Evolutionary conservation across 2,888 invertebrate genomes (phyloP), one percentile per base, ranked within the genome.

Genomic region (Drosophila nr. perissopoda): DNA sequence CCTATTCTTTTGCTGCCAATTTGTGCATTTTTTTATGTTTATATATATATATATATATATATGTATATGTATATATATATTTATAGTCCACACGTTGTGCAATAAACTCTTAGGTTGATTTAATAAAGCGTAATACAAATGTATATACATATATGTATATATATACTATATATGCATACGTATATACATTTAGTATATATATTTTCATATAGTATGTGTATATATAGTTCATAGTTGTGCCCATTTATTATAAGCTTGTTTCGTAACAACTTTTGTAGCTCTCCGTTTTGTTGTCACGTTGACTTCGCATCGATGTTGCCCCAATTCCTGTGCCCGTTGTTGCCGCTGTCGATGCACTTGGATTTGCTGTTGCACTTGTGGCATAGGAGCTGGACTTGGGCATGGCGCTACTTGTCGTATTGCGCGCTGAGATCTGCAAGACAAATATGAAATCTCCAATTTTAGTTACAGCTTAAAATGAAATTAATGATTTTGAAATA

Each of bases 211-310:
- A 45, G 45, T 48, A 57, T 63, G 49, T 64, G 33, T 65, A 38
- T 65, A 52, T 62, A 65, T 63, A 45, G 16, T 45, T 25, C 8
- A 69, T 70, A 59, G 40, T 40, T 54, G 33, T 71, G 62, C 62
- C 48, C 65, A 66, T 66, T 73, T 74, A 85, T 89, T 91, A 92
- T 85, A 92, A 91, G 91, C 92, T 92, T 78, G 92, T 92, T 86
- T 92, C 92, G 74, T 91, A 92, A 69, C 87, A 92, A 82, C 91
- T 92, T 82, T 89, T 92, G 72, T 91, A 92, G 72, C 86, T 89
- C 69, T 91, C 91, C 70, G 82, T 78, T 76, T 91, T 91, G 72
- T 91, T 91, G 73, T 91, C 92, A 64, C 88, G 89, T 87, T 87
- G 90, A 76, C 76, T 81, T 73, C 88, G 86, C 59, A 72, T 64